Evolutionary conservation across 2,888 invertebrate genomes (phyloP).

Genomic region (Andricus quercusramuli): DNA sequence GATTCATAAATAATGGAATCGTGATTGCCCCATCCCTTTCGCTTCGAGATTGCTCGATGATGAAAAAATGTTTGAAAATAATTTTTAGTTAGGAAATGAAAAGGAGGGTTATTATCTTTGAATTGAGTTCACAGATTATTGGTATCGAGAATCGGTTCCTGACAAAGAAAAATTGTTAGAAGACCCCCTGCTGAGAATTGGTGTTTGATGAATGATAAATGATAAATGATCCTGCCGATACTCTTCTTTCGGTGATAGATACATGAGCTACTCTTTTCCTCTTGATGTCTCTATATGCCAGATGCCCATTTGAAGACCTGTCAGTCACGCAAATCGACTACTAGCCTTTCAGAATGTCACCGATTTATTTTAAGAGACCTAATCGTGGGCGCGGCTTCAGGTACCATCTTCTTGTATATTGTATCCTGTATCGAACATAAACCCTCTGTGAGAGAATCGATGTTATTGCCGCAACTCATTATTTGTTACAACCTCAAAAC

Average conservation of each 20-base stretch:
- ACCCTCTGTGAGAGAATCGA: slow-evolving; percentile 62
- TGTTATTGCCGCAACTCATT: slow-evolving; percentile 63
- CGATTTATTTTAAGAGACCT: slow-evolving; percentile 75
- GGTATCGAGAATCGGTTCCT: neutral
- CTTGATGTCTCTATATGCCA: slow-evolving; percentile 73
- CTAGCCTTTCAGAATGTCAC: slow-evolving; percentile 73
- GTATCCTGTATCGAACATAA: slow-evolving; percentile 40
- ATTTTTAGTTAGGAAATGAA: too few relatives aligned
- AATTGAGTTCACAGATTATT: too few relatives aligned
- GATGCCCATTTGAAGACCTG: slow-evolving; percentile 60
- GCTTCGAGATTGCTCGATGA: slow-evolving; percentile 54
- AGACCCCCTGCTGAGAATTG: slow-evolving; percentile 67
- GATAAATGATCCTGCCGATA: slow-evolving; percentile 76
- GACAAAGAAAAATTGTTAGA: neutral
- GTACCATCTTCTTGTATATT: slow-evolving; percentile 44
- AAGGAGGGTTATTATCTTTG: too few relatives aligned
- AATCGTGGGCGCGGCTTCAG: slow-evolving; percentile 60
- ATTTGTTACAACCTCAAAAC: neutral
- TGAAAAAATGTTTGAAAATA: too few relatives aligned
- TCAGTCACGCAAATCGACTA: slow-evolving; percentile 74
- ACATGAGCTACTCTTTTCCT: slow-evolving; percentile 54
- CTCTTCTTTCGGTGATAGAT: slow-evolving; percentile 59
- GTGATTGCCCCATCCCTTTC: slow-evolving; percentile 8
- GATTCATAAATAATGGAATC: too few relatives aligned
- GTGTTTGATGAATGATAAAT: slow-evolving; percentile 60